Base-by-base conservation (phyloP, 2,888 invertebrate genomes). In the Tholera decimalis region DNA sequence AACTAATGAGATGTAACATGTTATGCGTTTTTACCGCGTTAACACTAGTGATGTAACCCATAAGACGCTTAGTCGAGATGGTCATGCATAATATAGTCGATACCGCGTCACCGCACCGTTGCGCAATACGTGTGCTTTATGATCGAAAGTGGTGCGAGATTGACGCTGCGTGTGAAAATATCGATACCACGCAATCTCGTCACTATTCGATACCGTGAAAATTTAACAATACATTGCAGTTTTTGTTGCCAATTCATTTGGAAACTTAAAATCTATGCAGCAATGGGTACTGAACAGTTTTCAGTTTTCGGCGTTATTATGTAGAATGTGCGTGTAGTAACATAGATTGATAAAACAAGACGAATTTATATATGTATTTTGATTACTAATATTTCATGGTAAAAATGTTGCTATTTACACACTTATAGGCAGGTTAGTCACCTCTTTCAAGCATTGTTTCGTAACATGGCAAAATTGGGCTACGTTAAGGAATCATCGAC, bases 91-190 rank as follows among this genome's bases (percentile, higher is more conserved):
- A 54, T 73, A 76, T 73, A 83, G 80, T 83, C 69, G 74, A 75
- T 77, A 55, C 56, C 61, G 57, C 73, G 73, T 79, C 75, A 66
- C 70, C 64, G 55, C 60, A 58, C 47, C 56, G 43, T 85, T 85
- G 71, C 78, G 75, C 74, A 84, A 86, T 71, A 72, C 69, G 44
- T 73, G 68, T 54, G 73, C 69, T 77, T 83, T 84, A 83, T 80
- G 80, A 79, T 77, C 80, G 86, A 85, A 86, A 86, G 84, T 77
- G 59, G 53, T 64, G 63, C 67, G 67, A 49, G 60, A 64, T 50
- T 54, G 46, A 51, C 20, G 53, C 5, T 57, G 77, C 54, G 53
- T 77, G 57, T 13, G 77, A 54, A 50, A 49, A 53, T 60, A 54
- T n/a, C 44, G 26, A 43, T 53, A 63, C 35, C n/a, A 33, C 30